Conservation (phyloP, 2,888 invertebrate genomes). For the Marasmarcha lunaedactyla region DNA sequence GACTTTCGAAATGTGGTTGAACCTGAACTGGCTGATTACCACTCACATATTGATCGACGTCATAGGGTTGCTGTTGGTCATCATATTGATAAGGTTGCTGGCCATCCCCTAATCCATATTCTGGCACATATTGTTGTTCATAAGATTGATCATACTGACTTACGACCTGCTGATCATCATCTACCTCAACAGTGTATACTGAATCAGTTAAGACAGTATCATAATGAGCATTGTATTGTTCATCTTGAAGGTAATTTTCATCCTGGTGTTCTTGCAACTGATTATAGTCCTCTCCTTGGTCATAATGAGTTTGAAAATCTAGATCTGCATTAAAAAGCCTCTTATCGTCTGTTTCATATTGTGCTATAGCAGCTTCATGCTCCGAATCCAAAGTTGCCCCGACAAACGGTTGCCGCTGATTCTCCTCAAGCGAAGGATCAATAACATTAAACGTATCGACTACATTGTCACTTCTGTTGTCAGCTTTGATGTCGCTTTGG, state of each 20-base stretch:
- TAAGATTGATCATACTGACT: conserved; percentile 16
- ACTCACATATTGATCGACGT: too few species aligned
- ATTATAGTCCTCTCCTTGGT: conserved; percentile 9
- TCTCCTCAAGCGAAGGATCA: too few species aligned
- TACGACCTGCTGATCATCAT: conserved; percentile 17
- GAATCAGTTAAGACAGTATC: conserved; percentile 1
- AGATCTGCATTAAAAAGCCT: too few species aligned
- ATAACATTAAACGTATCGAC: too few species aligned
- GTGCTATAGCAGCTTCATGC: too few species aligned
- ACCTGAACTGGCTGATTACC: too few species aligned
- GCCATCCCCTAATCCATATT: conserved; percentile 3
- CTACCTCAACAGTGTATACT: background rate
- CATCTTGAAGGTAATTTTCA: background rate
- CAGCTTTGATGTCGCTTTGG: too few species aligned
- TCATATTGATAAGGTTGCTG: background rate
- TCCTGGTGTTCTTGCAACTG: conserved; percentile 9
- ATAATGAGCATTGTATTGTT: background rate
- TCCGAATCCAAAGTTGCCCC: too few species aligned
- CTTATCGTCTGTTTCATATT: too few species aligned
- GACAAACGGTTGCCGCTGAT: too few species aligned
- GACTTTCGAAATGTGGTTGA: background rate
- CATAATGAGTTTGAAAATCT: conserved; percentile 4
- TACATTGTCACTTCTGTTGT: too few species aligned
- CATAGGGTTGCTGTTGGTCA: too few species aligned
- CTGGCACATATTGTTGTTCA: conserved; percentile 17